These are phyloP conservation scores for Hylaeus anthracinus DNA, from an alignment of 1,140 invertebrate genomes.

Conservation along the genomic window DNA sequence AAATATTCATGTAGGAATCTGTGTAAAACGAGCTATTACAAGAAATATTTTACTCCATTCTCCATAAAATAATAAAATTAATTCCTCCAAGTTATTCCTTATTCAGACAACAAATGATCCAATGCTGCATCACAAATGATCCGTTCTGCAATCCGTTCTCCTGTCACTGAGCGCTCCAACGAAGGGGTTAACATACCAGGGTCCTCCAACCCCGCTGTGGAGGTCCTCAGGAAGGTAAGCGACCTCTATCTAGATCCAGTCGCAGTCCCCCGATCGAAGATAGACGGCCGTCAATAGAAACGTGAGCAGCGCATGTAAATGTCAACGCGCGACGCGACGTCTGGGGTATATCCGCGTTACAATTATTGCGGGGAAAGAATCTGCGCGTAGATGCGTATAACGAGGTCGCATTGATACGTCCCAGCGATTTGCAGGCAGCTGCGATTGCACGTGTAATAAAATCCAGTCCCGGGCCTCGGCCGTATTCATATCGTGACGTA, in stretches of 20 bases:
- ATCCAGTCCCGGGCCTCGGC: slow-evolving; percentile 3
- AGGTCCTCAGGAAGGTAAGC: too few species aligned
- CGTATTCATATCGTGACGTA: slow-evolving; percentile 9
- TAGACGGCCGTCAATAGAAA: neutral
- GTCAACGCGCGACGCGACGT: neutral
- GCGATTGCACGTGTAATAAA: slow-evolving; percentile 46
- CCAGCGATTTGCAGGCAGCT: slow-evolving; percentile 3
- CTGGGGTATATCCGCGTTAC: slow-evolving; percentile 9
- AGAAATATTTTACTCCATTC: too few species aligned
- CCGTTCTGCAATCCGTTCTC: too few species aligned
- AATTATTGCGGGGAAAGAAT: slow-evolving; percentile 34
- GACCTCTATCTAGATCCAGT: neutral
- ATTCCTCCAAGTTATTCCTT: too few species aligned
- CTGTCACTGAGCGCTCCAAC: too few species aligned
- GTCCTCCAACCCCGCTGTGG: too few species aligned
- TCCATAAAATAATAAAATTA: too few species aligned
- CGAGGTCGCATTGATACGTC: slow-evolving; percentile 40
- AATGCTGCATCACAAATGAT: too few species aligned
- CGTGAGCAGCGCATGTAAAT: neutral
- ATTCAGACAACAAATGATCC: too few species aligned
- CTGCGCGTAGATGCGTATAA: slow-evolving; percentile 7
- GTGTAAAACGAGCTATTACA: too few species aligned
- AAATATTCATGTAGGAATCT: too few species aligned
- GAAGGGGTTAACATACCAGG: too few species aligned
- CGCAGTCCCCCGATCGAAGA: neutral